Conservation (phyloP, 1,140 invertebrate genomes). For the Mactra quadrangularis region DNA sequence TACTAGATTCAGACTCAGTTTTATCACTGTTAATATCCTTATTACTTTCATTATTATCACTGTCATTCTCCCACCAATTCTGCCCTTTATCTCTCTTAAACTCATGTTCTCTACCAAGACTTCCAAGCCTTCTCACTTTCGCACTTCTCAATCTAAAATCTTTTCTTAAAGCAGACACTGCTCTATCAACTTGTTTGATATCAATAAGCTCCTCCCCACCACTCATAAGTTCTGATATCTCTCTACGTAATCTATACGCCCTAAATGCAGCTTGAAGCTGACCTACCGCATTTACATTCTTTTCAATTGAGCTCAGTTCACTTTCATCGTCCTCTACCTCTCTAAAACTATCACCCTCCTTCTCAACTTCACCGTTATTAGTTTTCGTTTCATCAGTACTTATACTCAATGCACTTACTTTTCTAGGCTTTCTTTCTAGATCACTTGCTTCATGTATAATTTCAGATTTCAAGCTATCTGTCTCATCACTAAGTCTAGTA, state of each 20-base stretch:
- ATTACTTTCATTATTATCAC: background rate
- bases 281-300: constrained; percentile 52
- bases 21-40: too few relatives aligned
- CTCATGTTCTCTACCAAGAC: constrained; percentile 29
- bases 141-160: constrained; percentile 49
- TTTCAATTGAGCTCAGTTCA: constrained; percentile 53
- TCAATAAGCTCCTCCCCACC: constrained; percentile 47
- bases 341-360: constrained; percentile 44
- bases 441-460: constrained; percentile 30
- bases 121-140: constrained; percentile 46
- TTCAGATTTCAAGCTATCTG: constrained; percentile 24
- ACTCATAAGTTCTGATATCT: constrained; percentile 50
- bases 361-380: constrained; percentile 36
- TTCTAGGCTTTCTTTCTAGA: constrained; percentile 20
- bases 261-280: constrained; percentile 54
- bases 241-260: constrained; percentile 39
- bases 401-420: constrained; percentile 18
- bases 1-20: background rate
- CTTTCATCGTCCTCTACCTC: constrained; percentile 55
- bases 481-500: constrained; percentile 44
- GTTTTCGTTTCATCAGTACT: constrained; percentile 28
- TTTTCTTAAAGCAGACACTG: constrained; percentile 53
- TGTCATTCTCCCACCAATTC: constrained; percentile 46
- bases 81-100: too few relatives aligned
- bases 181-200: constrained; percentile 50